Conservation (phyloP, 1,140 invertebrate genomes). For the Cotesia typhae region DNA sequence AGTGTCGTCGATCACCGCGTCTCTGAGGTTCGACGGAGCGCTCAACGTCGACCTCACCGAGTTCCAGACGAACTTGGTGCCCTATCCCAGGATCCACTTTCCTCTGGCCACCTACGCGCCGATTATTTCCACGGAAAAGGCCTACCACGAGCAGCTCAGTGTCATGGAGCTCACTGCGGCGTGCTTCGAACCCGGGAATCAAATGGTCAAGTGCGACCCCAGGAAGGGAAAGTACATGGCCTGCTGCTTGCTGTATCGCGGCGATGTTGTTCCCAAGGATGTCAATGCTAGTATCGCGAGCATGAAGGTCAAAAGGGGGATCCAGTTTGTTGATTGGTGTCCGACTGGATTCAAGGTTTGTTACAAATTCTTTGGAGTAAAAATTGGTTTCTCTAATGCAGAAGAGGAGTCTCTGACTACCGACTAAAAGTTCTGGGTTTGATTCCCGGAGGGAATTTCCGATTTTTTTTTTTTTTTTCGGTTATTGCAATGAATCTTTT, state of each 20-base stretch:
- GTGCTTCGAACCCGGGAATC: conserved; percentile 69
- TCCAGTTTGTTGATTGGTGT: conserved; percentile 71
- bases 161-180: conserved; percentile 69
- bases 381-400: too few relatives aligned
- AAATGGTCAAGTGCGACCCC: conserved; percentile 70
- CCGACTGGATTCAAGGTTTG: conserved; percentile 65
- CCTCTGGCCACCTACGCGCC: conserved; percentile 69
- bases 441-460: too few relatives aligned
- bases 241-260: conserved; percentile 67
- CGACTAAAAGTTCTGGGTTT: too few relatives aligned
- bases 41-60: conserved; percentile 73
- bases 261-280: conserved; percentile 66
- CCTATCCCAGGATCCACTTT: conserved; percentile 71
- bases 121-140: conserved; percentile 65
- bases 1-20: conserved; percentile 68
- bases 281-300: conserved; percentile 61
- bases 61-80: conserved; percentile 75
- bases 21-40: conserved; percentile 71
- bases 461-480: too few relatives aligned
- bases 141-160: conserved; percentile 66
- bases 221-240: conserved; percentile 66
- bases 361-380: too few relatives aligned
- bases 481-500: too few relatives aligned
- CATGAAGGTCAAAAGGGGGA: conserved; percentile 67
- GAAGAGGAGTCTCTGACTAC: too few relatives aligned